Evolutionary conservation across 1,140 invertebrate genomes (phyloP).

Genomic region (Nebria ingens): DNA sequence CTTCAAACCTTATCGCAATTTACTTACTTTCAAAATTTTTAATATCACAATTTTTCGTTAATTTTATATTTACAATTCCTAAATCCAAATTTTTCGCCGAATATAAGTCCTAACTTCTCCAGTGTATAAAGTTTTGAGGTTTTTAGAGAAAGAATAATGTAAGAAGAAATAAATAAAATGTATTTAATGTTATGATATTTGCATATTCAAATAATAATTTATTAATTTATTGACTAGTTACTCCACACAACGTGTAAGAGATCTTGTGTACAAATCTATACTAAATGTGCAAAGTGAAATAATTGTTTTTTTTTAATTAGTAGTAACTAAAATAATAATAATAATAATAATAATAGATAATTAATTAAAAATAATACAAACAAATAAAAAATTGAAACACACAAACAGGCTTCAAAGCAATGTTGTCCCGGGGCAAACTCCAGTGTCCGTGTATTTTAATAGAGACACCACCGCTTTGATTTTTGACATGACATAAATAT

Average conservation of each 20-base stretch:
- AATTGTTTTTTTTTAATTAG: constrained; percentile 15
- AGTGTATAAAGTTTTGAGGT: constrained; percentile 26
- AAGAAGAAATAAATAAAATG: constrained; percentile 22
- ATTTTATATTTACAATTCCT: neutral
- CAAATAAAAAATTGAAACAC: neutral
- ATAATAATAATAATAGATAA: constrained; percentile 7
- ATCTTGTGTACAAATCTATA: neutral
- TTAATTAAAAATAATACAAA: neutral
- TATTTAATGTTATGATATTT: constrained; percentile 20
- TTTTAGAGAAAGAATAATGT: constrained; percentile 11
- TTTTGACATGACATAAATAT: neutral
- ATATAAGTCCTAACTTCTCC: neutral
- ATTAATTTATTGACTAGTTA: constrained; percentile 34
- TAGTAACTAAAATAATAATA: constrained; percentile 12
- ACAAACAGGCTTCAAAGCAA: neutral
- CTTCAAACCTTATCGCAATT: neutral
- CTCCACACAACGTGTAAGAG: constrained; percentile 29
- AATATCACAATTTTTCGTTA: neutral
- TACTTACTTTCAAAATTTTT: neutral
- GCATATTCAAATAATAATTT: constrained; percentile 13
- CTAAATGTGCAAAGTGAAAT: constrained; percentile 11
- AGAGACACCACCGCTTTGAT: neutral
- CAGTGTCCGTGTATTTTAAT: neutral
- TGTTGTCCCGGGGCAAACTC: neutral
- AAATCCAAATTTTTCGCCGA: neutral